Percentiles rank a stretch among this genome's conserved stretches.
These are phyloP conservation scores for Chaitophorus viminalis DNA, from an alignment of 2,888 invertebrate species.

Conservation along the genomic window DNA sequence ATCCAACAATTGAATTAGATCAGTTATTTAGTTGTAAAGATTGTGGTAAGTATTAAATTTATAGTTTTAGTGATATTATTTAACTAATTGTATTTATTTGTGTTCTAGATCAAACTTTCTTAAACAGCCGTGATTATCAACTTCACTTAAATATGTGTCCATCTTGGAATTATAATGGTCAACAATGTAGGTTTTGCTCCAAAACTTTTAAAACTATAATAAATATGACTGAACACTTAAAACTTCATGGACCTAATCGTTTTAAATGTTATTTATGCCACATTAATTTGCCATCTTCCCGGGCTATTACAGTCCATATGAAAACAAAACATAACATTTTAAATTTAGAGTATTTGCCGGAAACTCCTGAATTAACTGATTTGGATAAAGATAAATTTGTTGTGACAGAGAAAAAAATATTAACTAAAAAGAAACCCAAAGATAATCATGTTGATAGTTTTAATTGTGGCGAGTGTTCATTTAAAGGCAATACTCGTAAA, in stretches of 20 bases:
- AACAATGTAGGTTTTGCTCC: slow-evolving; percentile 41
- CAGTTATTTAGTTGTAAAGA: slow-evolving; percentile 40
- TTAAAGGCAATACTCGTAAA: not conserved
- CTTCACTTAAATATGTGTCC: not conserved
- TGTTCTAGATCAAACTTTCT: not conserved
- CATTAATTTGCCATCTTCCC: not conserved
- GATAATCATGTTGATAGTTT: not conserved
- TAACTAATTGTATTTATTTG: not conserved
- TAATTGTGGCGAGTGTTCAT: slow-evolving; percentile 21
- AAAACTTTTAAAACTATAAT: slow-evolving; percentile 36
- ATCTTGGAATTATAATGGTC: not conserved
- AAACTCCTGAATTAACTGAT: not conserved
- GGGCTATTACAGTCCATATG: slow-evolving; percentile 48
- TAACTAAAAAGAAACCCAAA: not conserved
- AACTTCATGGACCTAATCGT: slow-evolving; percentile 57
- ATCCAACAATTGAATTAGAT: not conserved
- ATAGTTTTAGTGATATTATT: not conserved
- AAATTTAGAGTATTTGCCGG: slow-evolving; percentile 40
- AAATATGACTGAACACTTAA: slow-evolving; percentile 48
- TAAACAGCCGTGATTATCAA: not conserved
- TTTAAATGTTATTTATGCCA: slow-evolving; percentile 57
- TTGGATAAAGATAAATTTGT: slow-evolving; percentile 31
- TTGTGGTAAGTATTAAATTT: slow-evolving; percentile 46
- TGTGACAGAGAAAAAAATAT: not conserved
- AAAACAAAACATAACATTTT: slow-evolving; percentile 22